These are phyloP conservation scores for Taxidea taxus DNA, from an alignment of 2,113 vertebrate species.

Conservation along the genomic window DNA sequence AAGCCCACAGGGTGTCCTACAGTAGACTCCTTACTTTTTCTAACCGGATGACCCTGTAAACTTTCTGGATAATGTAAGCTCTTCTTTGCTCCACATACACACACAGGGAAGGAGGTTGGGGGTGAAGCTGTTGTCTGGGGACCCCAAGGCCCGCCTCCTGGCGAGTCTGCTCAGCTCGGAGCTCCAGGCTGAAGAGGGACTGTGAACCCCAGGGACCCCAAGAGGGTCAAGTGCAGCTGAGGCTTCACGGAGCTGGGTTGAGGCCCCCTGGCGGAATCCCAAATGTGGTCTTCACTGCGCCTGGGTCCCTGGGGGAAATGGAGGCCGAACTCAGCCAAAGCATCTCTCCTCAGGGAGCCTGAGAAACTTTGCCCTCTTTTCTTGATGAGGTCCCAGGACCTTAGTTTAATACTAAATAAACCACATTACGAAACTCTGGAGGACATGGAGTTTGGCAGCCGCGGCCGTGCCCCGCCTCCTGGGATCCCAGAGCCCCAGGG, in stretches of 20 bases:
- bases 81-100: not conserved
- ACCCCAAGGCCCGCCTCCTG: not conserved
- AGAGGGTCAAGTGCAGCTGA: fast-evolving
- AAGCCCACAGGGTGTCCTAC: fast-evolving
- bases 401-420: not conserved
- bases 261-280: not conserved
- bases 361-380: not conserved
- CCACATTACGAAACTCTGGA: not conserved
- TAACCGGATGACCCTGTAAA: fast-evolving
- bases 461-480: fast-evolving
- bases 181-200: not conserved
- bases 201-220: not conserved
- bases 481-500: not conserved
- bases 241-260: fast-evolving
- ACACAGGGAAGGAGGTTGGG: not conserved
- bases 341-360: not conserved
- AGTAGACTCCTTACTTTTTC: fast-evolving
- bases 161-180: fast-evolving
- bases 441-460: not conserved
- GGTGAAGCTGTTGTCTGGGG: not conserved
- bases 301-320: not conserved
- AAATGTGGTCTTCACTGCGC: not conserved
- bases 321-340: not conserved
- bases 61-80: not conserved
- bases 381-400: not conserved